Conservation (phyloP, 2,888 invertebrate genomes). For the Tiliacea citrago region DNA sequence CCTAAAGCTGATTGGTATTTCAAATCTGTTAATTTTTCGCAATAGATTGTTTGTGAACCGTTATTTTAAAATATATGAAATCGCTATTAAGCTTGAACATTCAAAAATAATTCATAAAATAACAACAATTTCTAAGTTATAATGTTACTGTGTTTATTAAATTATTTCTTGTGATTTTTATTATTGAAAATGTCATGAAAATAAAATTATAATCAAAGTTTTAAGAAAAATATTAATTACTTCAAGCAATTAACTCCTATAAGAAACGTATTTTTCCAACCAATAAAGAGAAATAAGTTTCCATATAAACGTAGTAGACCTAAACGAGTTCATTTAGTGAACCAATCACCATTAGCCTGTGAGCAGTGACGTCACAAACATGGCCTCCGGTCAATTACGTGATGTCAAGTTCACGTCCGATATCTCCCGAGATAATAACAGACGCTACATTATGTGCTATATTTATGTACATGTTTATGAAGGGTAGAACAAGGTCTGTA, state of each 20-base stretch:
- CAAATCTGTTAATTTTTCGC: slow-evolving; percentile 68
- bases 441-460: slow-evolving; percentile 25
- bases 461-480: slow-evolving; percentile 46
- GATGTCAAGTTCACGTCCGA: slow-evolving; percentile 48
- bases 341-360: slow-evolving; percentile 51
- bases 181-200: background rate
- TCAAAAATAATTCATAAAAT: background rate
- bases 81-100: background rate
- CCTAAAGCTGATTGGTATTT: slow-evolving; percentile 79
- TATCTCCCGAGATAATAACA: slow-evolving; percentile 39
- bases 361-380: slow-evolving; percentile 41
- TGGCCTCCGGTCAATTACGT: slow-evolving; percentile 42
- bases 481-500: slow-evolving; percentile 11
- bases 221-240: background rate
- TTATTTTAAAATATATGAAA: too few relatives aligned
- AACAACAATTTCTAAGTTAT: background rate
- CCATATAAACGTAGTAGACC: slow-evolving; percentile 44
- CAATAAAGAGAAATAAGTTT: slow-evolving; percentile 46
- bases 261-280: slow-evolving; percentile 22
- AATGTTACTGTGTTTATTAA: background rate
- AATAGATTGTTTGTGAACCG: slow-evolving; percentile 3
- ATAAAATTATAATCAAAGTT: background rate
- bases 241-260: slow-evolving; percentile 7
- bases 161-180: background rate
- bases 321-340: slow-evolving; percentile 45